Base-by-base conservation (phyloP, 2,888 invertebrate genomes). In the Nowickia ferox region DNA sequence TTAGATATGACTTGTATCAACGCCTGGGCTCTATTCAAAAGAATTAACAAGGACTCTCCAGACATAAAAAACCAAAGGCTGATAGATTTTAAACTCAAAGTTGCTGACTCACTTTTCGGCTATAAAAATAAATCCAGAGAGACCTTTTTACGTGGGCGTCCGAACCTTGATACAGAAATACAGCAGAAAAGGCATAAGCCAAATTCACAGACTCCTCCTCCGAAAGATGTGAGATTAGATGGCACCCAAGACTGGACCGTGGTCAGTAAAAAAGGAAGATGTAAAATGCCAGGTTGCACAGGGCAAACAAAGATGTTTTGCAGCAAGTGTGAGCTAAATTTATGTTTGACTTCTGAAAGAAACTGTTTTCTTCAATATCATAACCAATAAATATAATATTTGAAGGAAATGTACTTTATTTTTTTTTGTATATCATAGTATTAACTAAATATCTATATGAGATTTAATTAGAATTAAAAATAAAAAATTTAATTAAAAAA, bases 81-180 rank as follows among this genome's bases (percentile, higher is more conserved):
- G 48, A 15, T 48, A 11, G 10, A 40, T 61, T 61, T 61, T 61
- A 61, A 61, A 17, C n/a, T 61, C n/a, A 13, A 61, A 30, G n/a
- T 40, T 30, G 22, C 30, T 15, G 22, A 38, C 17, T 59, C 42
- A 40, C 42, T 61, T 30, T 30, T 30, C 30, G 30, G 30, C 30
- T 30, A 30, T 30, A 30, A 30, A 40, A 66, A 66, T 44, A 42
- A 8, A 17, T 22, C 66, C 5, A 66, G 42, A n/a, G 61, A 61
- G 13, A 10, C 22, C 30, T 48, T 48, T n/a, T 48, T 48, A 48
- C 48, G 48, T 48, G 48, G 48, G 4, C 48, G 11, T 48, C 15
- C 15, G 15, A 48, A 15, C 48, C 48, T 48, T 48, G 48, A 48
- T 11, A n/a, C 15, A 13, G n/a, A 48, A 48, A 48, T 48, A 48